Conservation (phyloP, 2,797 vertebrate genomes). For the Anisognathus igniventris region DNA sequence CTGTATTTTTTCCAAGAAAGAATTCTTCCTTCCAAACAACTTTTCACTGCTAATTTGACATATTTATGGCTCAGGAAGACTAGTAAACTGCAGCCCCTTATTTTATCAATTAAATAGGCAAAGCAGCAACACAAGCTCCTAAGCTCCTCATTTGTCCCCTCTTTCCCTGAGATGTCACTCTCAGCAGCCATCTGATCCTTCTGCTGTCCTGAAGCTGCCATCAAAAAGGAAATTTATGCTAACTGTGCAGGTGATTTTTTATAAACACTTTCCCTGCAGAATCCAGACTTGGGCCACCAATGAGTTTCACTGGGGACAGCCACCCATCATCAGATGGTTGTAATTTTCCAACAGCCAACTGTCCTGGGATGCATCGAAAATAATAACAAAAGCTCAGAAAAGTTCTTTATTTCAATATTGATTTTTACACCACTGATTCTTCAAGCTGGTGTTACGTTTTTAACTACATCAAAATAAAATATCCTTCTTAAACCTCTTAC, state of each 20-base stretch:
- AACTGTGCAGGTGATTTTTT: not conserved
- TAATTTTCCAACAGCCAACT: not conserved
- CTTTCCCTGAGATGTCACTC: not conserved
- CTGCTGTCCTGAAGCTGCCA: not conserved
- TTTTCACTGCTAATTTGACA: not conserved
- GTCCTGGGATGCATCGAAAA: not conserved
- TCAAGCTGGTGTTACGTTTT: not conserved
- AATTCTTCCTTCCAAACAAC: not conserved
- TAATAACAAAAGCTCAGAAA: not conserved
- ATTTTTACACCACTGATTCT: not conserved
- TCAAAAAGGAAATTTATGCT: constrained; percentile 9
- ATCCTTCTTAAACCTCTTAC: not conserved
- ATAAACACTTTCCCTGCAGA: constrained; percentile 13
- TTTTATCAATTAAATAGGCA: not conserved
- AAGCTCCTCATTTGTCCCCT: not conserved
- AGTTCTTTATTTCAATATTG: not conserved
- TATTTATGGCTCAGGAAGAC: not conserved
- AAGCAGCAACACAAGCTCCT: not conserved
- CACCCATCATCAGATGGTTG: not conserved
- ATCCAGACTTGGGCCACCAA: not conserved
- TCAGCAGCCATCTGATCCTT: not conserved
- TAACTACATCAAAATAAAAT: not conserved
- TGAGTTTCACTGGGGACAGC: not conserved
- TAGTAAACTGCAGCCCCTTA: not conserved
- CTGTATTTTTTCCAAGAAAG: not conserved